Base-by-base conservation (phyloP, 2,888 invertebrate species). In the Isotomurus palustris region DNA sequence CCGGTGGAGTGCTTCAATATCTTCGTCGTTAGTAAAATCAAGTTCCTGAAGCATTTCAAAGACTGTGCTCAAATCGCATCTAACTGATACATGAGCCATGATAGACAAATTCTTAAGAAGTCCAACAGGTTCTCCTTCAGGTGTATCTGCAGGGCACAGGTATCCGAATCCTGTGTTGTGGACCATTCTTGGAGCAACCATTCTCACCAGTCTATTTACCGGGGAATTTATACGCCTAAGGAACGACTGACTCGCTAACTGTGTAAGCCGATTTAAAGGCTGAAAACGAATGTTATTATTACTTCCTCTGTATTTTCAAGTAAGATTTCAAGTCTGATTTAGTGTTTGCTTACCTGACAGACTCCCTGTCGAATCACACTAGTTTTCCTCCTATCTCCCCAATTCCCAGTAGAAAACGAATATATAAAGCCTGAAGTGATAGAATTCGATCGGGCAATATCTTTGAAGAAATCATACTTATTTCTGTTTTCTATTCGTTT, bases 311-410 rank as follows among this genome's bases (percentile, higher is more conserved):
- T n/a, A n/a, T n/a, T n/a, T n/a, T n/a, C n/a, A n/a, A n/a, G n/a
- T n/a, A n/a, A n/a, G n/a, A n/a, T n/a, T n/a, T n/a, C 12, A 41
- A 10, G 6, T 32, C 62, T 53, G 22, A 28, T 10, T 36, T n/a
- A n/a, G n/a, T n/a, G n/a, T n/a, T n/a, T n/a, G n/a, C n/a, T n/a
- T 47, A 61, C 56, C 77, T 83, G 82, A 24, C 80, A 80, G 5
- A 82, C 82, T 29, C 82, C 82, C 52, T 81, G 81, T 56, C 82
- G 73, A 32, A 80, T 78, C 72, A 79, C 79, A 74, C 81, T 80
- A 40, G 82, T 81, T 70, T 82, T 82, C 72, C 82, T 81, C 74
- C 81, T 81, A 69, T 83, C 82, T 17, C 82, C 82, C 82, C 83
- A 83, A 73, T 83, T 83, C 17, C 83, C 83, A 25, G 82, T 82